phyloP scores from a whole-genome alignment of 2,888 invertebrate genomes.

The Dolichomitus sp. region DNA sequence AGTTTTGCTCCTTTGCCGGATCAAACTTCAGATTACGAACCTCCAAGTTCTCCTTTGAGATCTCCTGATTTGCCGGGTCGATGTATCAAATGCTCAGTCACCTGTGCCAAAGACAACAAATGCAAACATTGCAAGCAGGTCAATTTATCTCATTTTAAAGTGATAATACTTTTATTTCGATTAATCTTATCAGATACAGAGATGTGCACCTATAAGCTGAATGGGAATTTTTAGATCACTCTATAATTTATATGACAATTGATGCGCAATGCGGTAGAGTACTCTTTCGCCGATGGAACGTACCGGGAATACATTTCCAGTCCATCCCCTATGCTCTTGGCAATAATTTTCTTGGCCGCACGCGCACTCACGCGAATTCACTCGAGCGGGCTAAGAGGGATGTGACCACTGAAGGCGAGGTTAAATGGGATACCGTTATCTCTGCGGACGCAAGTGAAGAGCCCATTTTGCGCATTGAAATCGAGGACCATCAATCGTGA shows the following conservation, averaged over 20 bases:
- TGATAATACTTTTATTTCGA: background rate
- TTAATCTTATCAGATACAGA: background rate
- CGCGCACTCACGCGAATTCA: constrained; percentile 39
- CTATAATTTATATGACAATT: constrained; percentile 34
- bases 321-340: background rate
- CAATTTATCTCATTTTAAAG: constrained; percentile 68
- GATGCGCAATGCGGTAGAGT: constrained; percentile 2
- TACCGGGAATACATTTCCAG: constrained; percentile 22
- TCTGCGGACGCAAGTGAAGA: constrained; percentile 64
- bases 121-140: constrained; percentile 90
- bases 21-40: constrained; percentile 75
- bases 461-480: constrained; percentile 74
- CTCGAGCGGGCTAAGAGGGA: constrained; percentile 64
- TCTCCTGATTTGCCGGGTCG: constrained; percentile 54
- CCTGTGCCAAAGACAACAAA: constrained; percentile 78
- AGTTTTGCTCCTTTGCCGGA: constrained; percentile 70
- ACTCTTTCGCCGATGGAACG: background rate
- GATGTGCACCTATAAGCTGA: too few species aligned
- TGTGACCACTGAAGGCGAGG: constrained; percentile 66
- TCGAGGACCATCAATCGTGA: constrained; percentile 72
- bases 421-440: constrained; percentile 72
- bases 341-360: constrained; percentile 39
- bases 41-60: constrained; percentile 54
- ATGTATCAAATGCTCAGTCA: constrained; percentile 85
- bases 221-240: background rate